Percentiles rank a stretch among this genome's conserved stretches.
phyloP scores from a whole-genome alignment of 2,888 invertebrate genomes.

The Achlya flavicornis region DNA sequence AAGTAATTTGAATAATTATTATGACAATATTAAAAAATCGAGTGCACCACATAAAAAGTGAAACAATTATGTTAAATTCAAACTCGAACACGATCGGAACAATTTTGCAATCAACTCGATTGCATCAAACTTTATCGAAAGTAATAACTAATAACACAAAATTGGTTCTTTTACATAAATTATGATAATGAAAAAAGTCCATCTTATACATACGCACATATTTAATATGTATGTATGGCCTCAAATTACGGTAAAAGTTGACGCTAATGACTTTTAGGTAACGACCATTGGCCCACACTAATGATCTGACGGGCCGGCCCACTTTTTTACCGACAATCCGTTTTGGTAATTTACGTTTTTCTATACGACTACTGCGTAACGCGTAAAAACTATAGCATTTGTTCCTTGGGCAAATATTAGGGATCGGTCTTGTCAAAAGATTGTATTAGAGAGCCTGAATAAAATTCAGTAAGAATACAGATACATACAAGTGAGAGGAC shows the following conservation, averaged over 20 bases:
- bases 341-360: slow-evolving; percentile 74
- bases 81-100: slow-evolving; percentile 31
- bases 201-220: slow-evolving; percentile 27
- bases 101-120: slow-evolving; percentile 53
- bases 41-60: slow-evolving; percentile 24
- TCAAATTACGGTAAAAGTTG: slow-evolving; percentile 80
- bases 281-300: slow-evolving; percentile 81
- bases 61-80: slow-evolving; percentile 33
- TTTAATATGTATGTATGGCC: slow-evolving; percentile 43
- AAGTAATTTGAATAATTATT: neutral
- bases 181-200: slow-evolving; percentile 63
- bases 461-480: no score
- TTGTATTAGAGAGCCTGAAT: no score
- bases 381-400: slow-evolving; percentile 53
- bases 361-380: slow-evolving; percentile 62
- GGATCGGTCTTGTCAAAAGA: slow-evolving; percentile 13
- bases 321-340: slow-evolving; percentile 78
- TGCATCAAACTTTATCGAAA: slow-evolving; percentile 59
- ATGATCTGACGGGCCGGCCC: slow-evolving; percentile 75
- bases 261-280: slow-evolving; percentile 82
- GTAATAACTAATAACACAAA: slow-evolving; percentile 67
- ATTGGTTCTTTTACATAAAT: slow-evolving; percentile 75
- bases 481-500: no score
- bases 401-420: slow-evolving; percentile 28
- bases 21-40: slow-evolving; percentile 21